Base-by-base conservation (phyloP, 2,797 vertebrate genomes). In the Aeoliscus strigatus region DNA sequence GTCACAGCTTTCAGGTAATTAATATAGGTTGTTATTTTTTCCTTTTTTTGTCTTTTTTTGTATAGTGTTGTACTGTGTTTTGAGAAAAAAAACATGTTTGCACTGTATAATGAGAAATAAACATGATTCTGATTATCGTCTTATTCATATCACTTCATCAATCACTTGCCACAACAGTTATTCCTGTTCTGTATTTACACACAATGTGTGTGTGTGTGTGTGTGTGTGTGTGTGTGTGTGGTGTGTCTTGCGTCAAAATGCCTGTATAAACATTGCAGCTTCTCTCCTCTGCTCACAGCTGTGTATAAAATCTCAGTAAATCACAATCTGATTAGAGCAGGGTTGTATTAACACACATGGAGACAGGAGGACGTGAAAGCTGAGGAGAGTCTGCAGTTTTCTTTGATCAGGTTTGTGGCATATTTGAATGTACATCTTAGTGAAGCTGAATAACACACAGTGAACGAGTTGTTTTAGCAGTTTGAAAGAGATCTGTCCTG, bases 291-390 rank as follows among this genome's bases (percentile, higher is more conserved):
- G 59, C 66, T 71, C 60, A 52, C 80, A 84, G 79, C 79, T 83
- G 80, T 65, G 62, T 70, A 71, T 51, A 64, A 77, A 72, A 48
- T 37, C 35, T 58, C 44, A 16, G 39, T 72, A 76, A 80, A 83
- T 82, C 79, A 73, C 54, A 68, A 58, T 58, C 63, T 78, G 73
- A 83, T 78, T 76, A 80, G 35, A 76, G 51, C 32, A n/a, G 41
- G 39, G 34, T 49, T 66, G 56, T 39, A 58, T 80, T 79, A 82
- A 79, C 77, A 81, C 77, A 80, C 60, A 72, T 62, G 70, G 72
- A 70, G 60, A 55, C 39, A 42, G 45, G 54, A 60, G 56, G 60
- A 64, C 42, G 54, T 60, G 36, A 58, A 70, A 69, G 55, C 57
- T 52, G 41, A 25, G 9, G 26, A 44, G 39, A 63, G 45, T 36